A percentile compares a stretch with the other conserved stretches of the same genome.
These are phyloP conservation scores for Willisornis vidua DNA, from an alignment of 2,113 vertebrate genomes.

Conservation along the genomic window DNA sequence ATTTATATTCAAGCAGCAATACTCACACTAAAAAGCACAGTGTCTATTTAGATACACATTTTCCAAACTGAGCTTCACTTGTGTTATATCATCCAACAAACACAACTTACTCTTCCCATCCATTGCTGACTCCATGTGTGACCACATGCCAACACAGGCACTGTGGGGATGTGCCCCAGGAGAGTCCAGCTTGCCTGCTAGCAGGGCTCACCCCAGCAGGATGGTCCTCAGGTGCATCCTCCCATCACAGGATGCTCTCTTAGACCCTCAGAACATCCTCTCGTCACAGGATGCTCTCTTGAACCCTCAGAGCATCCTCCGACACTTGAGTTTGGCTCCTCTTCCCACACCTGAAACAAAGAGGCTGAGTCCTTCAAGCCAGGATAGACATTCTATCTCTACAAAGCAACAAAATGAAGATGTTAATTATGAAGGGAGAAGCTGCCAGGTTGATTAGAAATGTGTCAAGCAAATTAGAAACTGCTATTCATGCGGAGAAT, in stretches of 20 bases:
- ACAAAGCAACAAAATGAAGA: conserved; percentile 31
- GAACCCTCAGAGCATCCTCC: neutral
- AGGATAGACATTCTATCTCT: neutral
- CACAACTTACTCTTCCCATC: neutral
- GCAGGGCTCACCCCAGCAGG: neutral
- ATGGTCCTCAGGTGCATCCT: neutral
- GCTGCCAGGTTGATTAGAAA: conserved; percentile 15
- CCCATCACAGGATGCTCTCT: neutral
- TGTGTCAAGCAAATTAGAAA: conserved; percentile 1
- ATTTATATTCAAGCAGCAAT: rapidly evolving
- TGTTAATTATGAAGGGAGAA: neutral
- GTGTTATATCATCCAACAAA: neutral
- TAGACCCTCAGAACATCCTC: neutral
- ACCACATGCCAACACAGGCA: rapidly evolving
- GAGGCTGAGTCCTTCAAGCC: neutral
- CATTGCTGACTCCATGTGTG: rapidly evolving
- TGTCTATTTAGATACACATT: neutral
- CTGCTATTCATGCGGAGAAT: neutral
- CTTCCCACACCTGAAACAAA: neutral
- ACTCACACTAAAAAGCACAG: rapidly evolving
- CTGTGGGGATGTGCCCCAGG: neutral
- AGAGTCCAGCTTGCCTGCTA: no score
- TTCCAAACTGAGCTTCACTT: neutral
- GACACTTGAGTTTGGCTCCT: neutral
- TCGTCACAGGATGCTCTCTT: neutral